Conservation (phyloP, 1,140 invertebrate species). For the Heliconius congener region DNA sequence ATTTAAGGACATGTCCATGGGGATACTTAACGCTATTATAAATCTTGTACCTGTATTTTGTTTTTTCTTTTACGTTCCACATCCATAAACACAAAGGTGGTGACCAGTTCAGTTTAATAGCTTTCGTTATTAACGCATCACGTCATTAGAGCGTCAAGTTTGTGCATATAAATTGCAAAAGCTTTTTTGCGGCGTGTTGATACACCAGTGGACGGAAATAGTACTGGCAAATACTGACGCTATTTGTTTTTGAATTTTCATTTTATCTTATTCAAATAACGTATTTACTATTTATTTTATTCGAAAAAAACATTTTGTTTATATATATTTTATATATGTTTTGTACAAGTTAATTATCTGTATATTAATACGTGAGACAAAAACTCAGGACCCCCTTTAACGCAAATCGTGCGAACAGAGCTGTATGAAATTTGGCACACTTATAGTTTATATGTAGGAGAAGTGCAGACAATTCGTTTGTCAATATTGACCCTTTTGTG, state of each 20-base stretch:
- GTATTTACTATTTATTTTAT: background rate
- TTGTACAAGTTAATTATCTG: background rate
- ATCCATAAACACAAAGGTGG: background rate
- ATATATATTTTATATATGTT: background rate
- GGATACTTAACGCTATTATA: too few species aligned
- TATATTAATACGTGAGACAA: too few species aligned
- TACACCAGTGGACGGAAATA: constrained; percentile 9
- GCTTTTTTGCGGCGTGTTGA: constrained; percentile 11
- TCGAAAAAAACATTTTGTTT: background rate
- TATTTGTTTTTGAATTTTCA: background rate
- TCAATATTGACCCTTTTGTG: too few species aligned
- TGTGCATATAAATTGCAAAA: constrained; percentile 18
- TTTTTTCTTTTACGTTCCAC: background rate
- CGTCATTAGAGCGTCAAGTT: constrained; percentile 18
- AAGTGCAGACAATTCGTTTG: too few species aligned
- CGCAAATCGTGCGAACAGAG: too few species aligned
- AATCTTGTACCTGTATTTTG: too few species aligned
- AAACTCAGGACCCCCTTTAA: too few species aligned
- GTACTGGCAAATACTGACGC: background rate
- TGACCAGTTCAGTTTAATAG: background rate
- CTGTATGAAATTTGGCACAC: too few species aligned
- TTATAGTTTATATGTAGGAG: too few species aligned
- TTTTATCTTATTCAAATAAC: background rate
- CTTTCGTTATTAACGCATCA: constrained; percentile 16
- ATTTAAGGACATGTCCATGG: too few species aligned